These are phyloP conservation scores for Maniola jurtina DNA, from an alignment of 1,140 invertebrate genomes.

Conservation along the genomic window DNA sequence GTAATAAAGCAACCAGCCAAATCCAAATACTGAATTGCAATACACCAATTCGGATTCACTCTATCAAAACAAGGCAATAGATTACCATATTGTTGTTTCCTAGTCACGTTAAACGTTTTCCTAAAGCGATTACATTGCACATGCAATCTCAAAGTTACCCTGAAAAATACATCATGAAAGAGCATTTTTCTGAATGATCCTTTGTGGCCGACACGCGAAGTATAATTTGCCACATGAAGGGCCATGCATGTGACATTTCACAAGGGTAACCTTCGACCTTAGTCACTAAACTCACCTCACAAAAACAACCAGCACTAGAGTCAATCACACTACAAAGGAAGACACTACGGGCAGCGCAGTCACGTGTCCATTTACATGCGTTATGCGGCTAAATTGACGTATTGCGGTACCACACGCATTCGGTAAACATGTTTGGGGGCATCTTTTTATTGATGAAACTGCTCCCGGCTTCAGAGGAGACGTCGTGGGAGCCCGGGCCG, in stretches of 20 bases:
- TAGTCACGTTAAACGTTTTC: not conserved
- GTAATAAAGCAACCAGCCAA: not conserved
- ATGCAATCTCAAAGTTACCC: constrained; percentile 15
- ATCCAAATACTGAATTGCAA: not conserved
- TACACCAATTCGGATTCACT: not conserved
- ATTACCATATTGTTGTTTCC: not conserved
- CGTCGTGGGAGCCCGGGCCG: constrained; percentile 29
- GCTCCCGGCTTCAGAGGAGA: constrained; percentile 33
- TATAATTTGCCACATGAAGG: constrained; percentile 46
- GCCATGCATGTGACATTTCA: constrained; percentile 42
- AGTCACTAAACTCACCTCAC: constrained; percentile 64
- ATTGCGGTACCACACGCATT: constrained; percentile 43
- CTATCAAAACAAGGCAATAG: not conserved
- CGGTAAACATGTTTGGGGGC: constrained; percentile 39
- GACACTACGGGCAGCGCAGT: constrained; percentile 54
- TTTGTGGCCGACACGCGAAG: constrained; percentile 47
- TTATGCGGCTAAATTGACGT: constrained; percentile 61
- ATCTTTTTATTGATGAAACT: constrained; percentile 67
- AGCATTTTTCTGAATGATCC: constrained; percentile 37
- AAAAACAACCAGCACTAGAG: constrained; percentile 65
- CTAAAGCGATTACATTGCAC: constrained; percentile 8
- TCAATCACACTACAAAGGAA: constrained; percentile 63
- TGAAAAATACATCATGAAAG: constrained; percentile 25
- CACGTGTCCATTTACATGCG: constrained; percentile 37
- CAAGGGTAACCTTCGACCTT: constrained; percentile 64